These are phyloP conservation scores for Phodopus roborovskii DNA, from an alignment of 2,113 vertebrate species.

Conservation along the genomic window DNA sequence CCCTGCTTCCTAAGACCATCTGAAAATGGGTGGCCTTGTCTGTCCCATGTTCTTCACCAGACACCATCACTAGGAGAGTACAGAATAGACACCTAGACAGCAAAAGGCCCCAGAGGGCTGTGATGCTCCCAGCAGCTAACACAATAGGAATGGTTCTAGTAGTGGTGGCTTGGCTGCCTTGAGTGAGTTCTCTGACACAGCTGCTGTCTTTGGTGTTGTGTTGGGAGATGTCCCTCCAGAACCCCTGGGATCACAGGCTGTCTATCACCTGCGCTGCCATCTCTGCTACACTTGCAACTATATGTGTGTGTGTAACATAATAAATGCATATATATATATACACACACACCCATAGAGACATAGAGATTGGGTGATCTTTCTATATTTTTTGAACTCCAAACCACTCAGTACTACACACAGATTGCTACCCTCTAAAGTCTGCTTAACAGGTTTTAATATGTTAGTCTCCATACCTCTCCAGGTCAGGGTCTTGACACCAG, in stretches of 20 bases:
- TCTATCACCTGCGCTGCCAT: not conserved
- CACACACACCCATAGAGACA: not conserved
- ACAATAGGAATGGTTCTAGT: fast-evolving
- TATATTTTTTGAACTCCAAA: not conserved
- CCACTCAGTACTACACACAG: not conserved
- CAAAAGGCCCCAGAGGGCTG: not conserved
- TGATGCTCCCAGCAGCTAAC: not conserved
- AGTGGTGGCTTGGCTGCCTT: not conserved
- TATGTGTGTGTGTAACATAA: no score
- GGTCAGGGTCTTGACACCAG: not conserved
- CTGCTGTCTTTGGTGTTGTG: not conserved
- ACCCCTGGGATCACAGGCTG: not conserved
- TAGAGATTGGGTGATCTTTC: not conserved
- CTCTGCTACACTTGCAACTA: not conserved
- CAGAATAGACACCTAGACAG: not conserved
- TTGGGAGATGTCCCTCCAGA: not conserved
- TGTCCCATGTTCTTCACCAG: not conserved
- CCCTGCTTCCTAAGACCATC: not conserved
- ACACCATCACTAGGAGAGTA: not conserved
- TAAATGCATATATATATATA: no score
- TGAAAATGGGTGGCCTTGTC: not conserved
- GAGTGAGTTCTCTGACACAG: not conserved
- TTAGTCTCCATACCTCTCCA: not conserved
- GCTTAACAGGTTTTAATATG: not conserved
- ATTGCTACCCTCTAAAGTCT: not conserved